Evolutionary conservation across 92 coral and sea anemone genomes (phyloP).

Genomic region (Bergia sp.): DNA sequence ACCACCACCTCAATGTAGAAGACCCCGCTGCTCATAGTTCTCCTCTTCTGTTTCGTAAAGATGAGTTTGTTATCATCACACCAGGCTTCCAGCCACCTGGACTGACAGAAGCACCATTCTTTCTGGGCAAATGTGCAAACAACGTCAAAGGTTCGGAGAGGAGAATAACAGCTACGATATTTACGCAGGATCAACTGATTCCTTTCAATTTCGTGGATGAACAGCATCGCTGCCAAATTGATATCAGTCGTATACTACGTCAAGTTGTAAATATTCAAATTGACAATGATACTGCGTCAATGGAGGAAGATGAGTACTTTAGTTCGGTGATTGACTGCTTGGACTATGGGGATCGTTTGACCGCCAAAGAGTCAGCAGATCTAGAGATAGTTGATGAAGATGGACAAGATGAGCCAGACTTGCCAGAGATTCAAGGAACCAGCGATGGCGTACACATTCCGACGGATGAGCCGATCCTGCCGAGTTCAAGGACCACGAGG

Average conservation of each 20-base stretch:
- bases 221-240: slow-evolving; percentile 19
- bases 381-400: background rate
- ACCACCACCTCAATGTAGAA: slow-evolving; percentile 3
- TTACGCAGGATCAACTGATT: slow-evolving; percentile 12
- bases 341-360: slow-evolving; percentile 47
- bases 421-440: slow-evolving; percentile 7
- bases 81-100: slow-evolving; percentile 44
- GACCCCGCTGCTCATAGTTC: slow-evolving; percentile 10
- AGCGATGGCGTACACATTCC: slow-evolving; percentile 1
- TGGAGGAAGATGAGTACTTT: slow-evolving; percentile 32
- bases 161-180: background rate
- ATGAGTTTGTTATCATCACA: slow-evolving; percentile 17
- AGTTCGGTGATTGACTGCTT: slow-evolving; percentile 43
- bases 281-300: slow-evolving; percentile 21
- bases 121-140: slow-evolving; percentile 41
- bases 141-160: slow-evolving; percentile 36
- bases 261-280: slow-evolving; percentile 31
- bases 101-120: slow-evolving; percentile 30
- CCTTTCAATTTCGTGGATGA: slow-evolving; percentile 31
- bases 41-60: slow-evolving; percentile 14
- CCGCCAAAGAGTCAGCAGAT: slow-evolving; percentile 45
- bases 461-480: slow-evolving; percentile 15
- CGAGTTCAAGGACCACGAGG: slow-evolving; percentile 5
- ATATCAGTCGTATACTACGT: slow-evolving; percentile 26
- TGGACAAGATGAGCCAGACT: slow-evolving; percentile 10